phyloP scores from a whole-genome alignment of 1,140 invertebrate species.

The Leptinotarsa lineolata region DNA sequence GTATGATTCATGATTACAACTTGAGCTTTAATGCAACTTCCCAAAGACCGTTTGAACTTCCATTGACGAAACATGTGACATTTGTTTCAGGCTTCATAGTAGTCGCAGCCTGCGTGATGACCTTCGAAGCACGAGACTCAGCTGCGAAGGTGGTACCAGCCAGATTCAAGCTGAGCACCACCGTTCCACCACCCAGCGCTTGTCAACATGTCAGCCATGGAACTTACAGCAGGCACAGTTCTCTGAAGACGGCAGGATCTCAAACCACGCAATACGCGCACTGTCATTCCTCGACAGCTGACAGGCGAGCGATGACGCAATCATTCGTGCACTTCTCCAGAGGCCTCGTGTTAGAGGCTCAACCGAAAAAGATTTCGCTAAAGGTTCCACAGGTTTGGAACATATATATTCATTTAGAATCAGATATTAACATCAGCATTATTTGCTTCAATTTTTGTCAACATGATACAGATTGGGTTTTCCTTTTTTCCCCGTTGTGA shows the following conservation, averaged over 20 bases:
- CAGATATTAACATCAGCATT: no score
- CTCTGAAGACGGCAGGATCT: slow-evolving; percentile 47
- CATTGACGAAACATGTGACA: no score
- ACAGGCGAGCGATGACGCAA: slow-evolving; percentile 68
- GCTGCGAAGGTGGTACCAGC: slow-evolving; percentile 86
- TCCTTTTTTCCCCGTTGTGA: no score
- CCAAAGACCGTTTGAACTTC: no score
- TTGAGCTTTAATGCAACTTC: no score
- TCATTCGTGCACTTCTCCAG: slow-evolving; percentile 73
- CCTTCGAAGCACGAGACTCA: slow-evolving; percentile 86
- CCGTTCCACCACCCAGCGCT: slow-evolving; percentile 41
- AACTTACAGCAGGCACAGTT: slow-evolving; percentile 41
- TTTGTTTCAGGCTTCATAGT: slow-evolving; percentile 79
- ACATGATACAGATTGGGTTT: no score
- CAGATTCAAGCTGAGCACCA: slow-evolving; percentile 66
- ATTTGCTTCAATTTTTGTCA: no score
- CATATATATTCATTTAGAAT: no score
- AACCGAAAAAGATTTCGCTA: slow-evolving; percentile 36
- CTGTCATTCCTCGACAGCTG: slow-evolving; percentile 42
- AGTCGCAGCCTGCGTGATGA: slow-evolving; percentile 93
- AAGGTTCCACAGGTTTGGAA: slow-evolving; percentile 44
- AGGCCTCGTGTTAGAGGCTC: slow-evolving; percentile 56
- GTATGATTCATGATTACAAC: no score
- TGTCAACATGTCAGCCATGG: slow-evolving; percentile 33
- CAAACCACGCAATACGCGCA: slow-evolving; percentile 43